Evolutionary conservation across 2,113 vertebrate species (phyloP).

Genomic region (Cyrtonyx montezumae): DNA sequence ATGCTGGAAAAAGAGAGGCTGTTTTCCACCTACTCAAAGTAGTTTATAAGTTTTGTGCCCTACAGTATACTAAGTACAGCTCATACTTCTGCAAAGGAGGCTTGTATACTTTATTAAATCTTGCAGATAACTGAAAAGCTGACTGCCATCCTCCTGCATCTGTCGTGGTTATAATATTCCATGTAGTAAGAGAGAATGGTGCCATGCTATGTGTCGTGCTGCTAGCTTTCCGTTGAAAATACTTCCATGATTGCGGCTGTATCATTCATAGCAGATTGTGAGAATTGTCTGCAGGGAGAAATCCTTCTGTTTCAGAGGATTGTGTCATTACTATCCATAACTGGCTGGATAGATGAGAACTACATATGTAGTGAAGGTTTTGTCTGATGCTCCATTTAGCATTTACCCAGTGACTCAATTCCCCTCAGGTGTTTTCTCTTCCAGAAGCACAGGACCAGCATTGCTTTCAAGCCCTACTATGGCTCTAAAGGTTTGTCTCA

Average conservation of each 20-base stretch:
- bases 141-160: background rate
- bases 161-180: background rate
- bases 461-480: background rate
- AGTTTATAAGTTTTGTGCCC: background rate
- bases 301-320: background rate
- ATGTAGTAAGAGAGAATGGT: background rate
- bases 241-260: background rate
- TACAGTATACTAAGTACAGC: background rate
- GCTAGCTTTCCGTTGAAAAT: background rate
- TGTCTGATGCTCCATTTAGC: background rate
- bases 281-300: background rate
- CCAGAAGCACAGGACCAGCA: background rate
- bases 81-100: background rate
- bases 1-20: background rate
- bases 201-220: background rate
- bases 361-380: background rate
- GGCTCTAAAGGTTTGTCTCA: background rate
- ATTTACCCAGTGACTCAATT: background rate
- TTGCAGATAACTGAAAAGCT: background rate
- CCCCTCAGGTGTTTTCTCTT: background rate
- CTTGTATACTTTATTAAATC: background rate
- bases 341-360: background rate
- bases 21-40: constrained; percentile 5
- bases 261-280: background rate
- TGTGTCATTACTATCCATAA: background rate